phyloP scores from a whole-genome alignment of 2,888 invertebrate genomes.

The Stenurella melanura region DNA sequence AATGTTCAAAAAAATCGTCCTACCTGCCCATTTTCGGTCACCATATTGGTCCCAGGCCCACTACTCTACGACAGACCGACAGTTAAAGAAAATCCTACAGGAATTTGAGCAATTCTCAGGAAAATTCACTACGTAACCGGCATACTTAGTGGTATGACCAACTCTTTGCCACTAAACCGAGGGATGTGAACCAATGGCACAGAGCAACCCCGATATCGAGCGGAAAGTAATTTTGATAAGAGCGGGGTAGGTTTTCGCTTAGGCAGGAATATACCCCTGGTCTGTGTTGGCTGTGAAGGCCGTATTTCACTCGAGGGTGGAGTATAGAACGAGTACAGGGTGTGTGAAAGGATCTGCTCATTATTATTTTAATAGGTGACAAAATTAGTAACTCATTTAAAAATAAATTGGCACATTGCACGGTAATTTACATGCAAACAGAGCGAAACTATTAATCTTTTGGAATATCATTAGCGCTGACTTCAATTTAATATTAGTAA shows the following conservation, averaged over 20 bases:
- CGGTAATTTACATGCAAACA: background rate
- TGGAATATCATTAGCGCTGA: background rate
- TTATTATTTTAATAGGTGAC: slow-evolving; percentile 17
- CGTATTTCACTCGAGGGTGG: slow-evolving; percentile 31
- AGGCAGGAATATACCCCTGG: slow-evolving; percentile 1
- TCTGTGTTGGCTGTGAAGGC: slow-evolving; percentile 16
- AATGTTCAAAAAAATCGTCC: slow-evolving; percentile 42
- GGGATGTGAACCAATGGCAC: slow-evolving; percentile 67
- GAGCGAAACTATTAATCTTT: background rate
- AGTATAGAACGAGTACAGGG: slow-evolving; percentile 7
- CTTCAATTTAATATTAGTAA: background rate
- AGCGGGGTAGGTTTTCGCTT: slow-evolving; percentile 9
- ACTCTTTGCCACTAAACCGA: slow-evolving; percentile 63
- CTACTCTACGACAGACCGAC: slow-evolving; percentile 45
- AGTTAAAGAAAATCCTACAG: slow-evolving; percentile 37
- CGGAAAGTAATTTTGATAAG: slow-evolving; percentile 70
- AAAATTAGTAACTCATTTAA: background rate
- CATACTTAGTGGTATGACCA: slow-evolving; percentile 66
- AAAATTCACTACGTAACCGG: slow-evolving; percentile 63
- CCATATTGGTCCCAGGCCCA: slow-evolving; percentile 64
- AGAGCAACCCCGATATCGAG: slow-evolving; percentile 71
- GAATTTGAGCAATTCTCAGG: slow-evolving; percentile 56
- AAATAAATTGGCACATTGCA: background rate
- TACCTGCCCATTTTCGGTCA: slow-evolving; percentile 72
- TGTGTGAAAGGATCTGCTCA: slow-evolving; percentile 3